phyloP scores from a whole-genome alignment of 2,888 invertebrate genomes.

The Amphimallon solstitiale region DNA sequence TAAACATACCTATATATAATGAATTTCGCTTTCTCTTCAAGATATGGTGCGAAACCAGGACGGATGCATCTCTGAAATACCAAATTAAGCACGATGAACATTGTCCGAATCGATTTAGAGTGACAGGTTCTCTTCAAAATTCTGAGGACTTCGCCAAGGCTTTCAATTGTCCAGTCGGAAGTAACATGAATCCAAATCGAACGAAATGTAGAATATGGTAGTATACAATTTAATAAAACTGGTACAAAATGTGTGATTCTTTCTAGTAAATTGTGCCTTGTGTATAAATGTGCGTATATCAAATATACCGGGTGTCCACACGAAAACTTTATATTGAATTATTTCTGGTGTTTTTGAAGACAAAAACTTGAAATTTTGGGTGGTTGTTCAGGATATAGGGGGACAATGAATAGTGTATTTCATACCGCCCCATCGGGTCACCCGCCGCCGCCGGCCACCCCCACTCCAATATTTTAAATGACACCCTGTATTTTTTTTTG shows the following conservation, averaged over 20 bases:
- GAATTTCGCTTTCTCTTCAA: constrained; percentile 58
- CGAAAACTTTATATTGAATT: no score
- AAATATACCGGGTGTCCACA: no score
- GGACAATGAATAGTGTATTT: no score
- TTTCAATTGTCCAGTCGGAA: constrained; percentile 68
- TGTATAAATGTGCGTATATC: constrained; percentile 7
- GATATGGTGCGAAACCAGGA: constrained; percentile 87
- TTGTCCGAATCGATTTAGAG: constrained; percentile 76
- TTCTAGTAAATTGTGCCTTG: constrained; percentile 34
- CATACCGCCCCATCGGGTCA: no score
- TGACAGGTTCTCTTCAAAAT: constrained; percentile 77
- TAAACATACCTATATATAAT: no score
- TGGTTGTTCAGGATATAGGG: no score
- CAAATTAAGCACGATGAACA: constrained; percentile 76
- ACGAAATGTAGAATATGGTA: constrained; percentile 68
- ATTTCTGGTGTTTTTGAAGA: no score
- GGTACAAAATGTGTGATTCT: constrained; percentile 30
- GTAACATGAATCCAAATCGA: constrained; percentile 67
- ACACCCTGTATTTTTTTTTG: no score
- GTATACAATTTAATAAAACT: constrained; percentile 37
- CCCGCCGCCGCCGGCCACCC: no score
- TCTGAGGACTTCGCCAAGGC: constrained; percentile 76
- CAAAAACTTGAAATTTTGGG: no score
- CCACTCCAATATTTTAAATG: no score
- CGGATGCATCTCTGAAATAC: constrained; percentile 69